Evolutionary conservation across 1,140 invertebrate species (phyloP).

Genomic region (Drosophila repletoides): DNA sequence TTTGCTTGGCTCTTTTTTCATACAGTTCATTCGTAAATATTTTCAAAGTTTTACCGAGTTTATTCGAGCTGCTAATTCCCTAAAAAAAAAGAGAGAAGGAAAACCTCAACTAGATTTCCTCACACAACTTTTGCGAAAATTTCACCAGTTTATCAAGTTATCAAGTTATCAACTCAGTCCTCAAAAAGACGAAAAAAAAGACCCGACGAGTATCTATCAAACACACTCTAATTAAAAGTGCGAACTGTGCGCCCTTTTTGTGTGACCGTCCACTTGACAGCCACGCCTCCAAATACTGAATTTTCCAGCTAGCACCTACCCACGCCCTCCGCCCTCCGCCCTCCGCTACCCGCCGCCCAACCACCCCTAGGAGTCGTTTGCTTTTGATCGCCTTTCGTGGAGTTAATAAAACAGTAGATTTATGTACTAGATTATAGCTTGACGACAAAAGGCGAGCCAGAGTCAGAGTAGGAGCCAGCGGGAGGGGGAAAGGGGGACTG

Average conservation of each 20-base stretch:
- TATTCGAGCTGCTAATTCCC: no score
- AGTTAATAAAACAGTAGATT: constrained; percentile 74
- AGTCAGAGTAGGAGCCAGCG: not conserved
- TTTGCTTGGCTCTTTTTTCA: no score
- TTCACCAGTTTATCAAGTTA: not conserved
- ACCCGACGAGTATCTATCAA: no score
- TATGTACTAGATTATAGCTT: constrained; percentile 75
- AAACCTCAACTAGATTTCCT: not conserved
- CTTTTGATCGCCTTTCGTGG: constrained; percentile 51
- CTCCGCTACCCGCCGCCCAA: not conserved
- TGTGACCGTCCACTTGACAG: constrained; percentile 19
- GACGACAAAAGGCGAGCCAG: constrained; percentile 55
- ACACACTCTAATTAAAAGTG: constrained; percentile 37
- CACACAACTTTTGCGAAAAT: constrained; percentile 4
- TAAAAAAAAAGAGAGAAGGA: no score
- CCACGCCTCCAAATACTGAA: no score
- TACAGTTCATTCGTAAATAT: no score
- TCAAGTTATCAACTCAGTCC: not conserved
- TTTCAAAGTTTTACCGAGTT: no score
- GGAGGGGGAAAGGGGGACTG: constrained; percentile 15
- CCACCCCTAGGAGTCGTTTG: not conserved
- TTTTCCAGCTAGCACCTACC: no score
- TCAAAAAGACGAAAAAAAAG: no score
- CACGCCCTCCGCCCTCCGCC: not conserved
- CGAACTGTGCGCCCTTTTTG: constrained; percentile 27